Base-by-base conservation (phyloP, 2,888 invertebrate species). In the Epirrhoe tristata region DNA sequence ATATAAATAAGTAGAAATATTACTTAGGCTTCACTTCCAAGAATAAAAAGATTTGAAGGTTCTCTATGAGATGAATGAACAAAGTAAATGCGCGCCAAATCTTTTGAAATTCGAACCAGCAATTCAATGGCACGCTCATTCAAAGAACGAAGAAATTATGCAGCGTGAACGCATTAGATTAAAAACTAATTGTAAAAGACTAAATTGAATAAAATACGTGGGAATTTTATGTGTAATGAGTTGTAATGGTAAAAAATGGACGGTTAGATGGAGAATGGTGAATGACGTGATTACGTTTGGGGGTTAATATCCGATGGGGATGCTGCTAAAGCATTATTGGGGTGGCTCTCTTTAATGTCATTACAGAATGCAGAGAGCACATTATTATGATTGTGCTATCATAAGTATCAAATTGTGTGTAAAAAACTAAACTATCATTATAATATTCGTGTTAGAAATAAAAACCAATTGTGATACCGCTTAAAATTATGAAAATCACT, bases 91-190 rank as follows among this genome's bases (percentile, higher is more conserved):
- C 82, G 79, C 81, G 78, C 83, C 80, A 80, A 77, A 74, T 82
- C 81, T 81, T 81, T 87, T 87, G 83, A 83, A 74, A 76, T 66
- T 73, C 72, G 72, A 74, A 71, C 77, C 76, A 3, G 24, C 24
- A 67, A n/a, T 60, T 80, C 75, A 82, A 81, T 77, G 67, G 74
- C 70, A 62, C 72, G 70, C 82, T 83, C 82, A 84, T 85, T 83
- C 82, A 82, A 85, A 75, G 77, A 81, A 79, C 81, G 71, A 76
- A 77, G 76, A 85, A 88, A 89, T 93, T 91, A 91, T 91, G 88
- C 93, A 85, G 90, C 91, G 93, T 93, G 93, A 93, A 93, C 90
- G 78, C 89, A 89, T 93, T 91, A 89, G 82, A 79, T 85, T 86
- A 81, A 84, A 63, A 85, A 84, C 80, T 90, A 85, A 85, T 84